Evolutionary conservation across 1,140 invertebrate species (phyloP).

Genomic region (Elymnias hypermnestra): DNA sequence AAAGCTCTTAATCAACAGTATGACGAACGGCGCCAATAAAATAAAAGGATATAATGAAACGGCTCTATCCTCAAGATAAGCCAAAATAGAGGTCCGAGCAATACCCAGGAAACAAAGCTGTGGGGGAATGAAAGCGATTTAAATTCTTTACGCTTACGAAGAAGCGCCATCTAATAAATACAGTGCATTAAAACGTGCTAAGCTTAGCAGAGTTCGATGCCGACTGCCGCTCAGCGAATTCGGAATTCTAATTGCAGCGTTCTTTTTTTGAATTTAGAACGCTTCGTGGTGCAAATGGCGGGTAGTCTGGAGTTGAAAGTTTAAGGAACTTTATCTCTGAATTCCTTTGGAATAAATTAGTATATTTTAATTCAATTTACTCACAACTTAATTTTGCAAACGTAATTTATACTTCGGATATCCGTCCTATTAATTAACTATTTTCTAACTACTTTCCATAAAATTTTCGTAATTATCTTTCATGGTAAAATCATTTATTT

Average conservation of each 20-base stretch:
- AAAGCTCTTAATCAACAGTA: conserved; percentile 36
- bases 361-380: background rate
- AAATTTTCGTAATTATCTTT: no score
- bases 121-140: conserved; percentile 32
- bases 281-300: conserved; percentile 1
- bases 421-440: no score
- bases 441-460: no score
- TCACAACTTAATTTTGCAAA: no score
- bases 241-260: conserved; percentile 47
- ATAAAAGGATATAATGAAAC: conserved; percentile 38
- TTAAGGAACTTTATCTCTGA: background rate
- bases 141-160: conserved; percentile 42
- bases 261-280: conserved; percentile 26
- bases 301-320: background rate
- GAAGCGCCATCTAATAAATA: conserved; percentile 46
- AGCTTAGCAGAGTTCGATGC: conserved; percentile 27
- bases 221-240: conserved; percentile 40
- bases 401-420: no score
- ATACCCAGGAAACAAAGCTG: background rate
- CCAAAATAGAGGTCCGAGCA: background rate
- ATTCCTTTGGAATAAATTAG: background rate
- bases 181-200: conserved; percentile 63
- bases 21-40: conserved; percentile 28
- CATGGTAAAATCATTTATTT: no score
- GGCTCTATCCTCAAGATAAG: conserved; percentile 38